Percentiles rank a stretch among this genome's conserved stretches.
Conservation (phyloP, 2,888 invertebrate species). For the Schizaphis graminum region DNA sequence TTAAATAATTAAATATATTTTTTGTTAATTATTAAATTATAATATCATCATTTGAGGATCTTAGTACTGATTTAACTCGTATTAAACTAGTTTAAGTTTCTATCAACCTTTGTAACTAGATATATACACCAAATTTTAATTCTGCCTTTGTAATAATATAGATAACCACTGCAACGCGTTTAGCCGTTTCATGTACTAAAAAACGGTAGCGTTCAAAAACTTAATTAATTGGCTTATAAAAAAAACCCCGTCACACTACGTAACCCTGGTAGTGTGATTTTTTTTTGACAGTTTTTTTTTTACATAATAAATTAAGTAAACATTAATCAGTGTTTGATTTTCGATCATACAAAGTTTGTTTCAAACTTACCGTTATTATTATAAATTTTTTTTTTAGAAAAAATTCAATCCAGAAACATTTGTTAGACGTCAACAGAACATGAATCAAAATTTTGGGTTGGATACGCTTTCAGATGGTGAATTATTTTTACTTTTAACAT, state of each 20-base stretch:
- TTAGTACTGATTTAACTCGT: background rate
- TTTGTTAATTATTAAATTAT: background rate
- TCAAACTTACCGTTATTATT: background rate
- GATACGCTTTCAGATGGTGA: background rate
- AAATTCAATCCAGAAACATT: too few relatives aligned
- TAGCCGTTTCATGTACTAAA: background rate
- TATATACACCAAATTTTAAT: background rate
- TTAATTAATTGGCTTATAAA: background rate
- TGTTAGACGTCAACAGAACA: background rate
- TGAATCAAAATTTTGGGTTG: background rate
- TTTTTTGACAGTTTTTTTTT: background rate
- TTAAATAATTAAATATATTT: background rate
- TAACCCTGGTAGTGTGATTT: background rate
- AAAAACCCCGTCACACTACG: background rate
- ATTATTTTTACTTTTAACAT: background rate
- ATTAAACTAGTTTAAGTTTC: background rate
- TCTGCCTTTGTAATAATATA: background rate
- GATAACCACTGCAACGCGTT: background rate
- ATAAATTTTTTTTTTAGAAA: background rate
- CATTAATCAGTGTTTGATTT: background rate
- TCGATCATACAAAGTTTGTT: background rate
- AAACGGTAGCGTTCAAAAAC: background rate
- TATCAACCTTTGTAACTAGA: background rate
- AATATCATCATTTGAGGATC: background rate
- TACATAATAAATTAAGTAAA: background rate